These are phyloP conservation scores for Microcebus griseorufus DNA, from an alignment of 2,113 vertebrate genomes.

Conservation along the genomic window DNA sequence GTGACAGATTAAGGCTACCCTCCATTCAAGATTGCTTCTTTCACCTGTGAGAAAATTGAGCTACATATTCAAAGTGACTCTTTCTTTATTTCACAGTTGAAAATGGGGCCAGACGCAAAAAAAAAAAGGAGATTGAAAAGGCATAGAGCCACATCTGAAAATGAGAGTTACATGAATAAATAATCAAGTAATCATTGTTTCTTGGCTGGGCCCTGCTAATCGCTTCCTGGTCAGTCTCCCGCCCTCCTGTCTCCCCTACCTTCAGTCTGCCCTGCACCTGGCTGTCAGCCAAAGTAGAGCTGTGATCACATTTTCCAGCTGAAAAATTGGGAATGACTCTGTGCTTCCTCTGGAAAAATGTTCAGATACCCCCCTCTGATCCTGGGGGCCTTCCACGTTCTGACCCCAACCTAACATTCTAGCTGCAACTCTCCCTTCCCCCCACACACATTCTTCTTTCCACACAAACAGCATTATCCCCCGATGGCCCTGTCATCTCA, in stretches of 20 bases:
- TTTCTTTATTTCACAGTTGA: constrained; percentile 16
- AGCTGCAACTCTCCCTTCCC: neutral
- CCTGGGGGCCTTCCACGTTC: neutral
- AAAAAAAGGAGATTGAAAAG: neutral
- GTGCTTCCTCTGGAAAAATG: neutral
- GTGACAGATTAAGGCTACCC: constrained; percentile 16
- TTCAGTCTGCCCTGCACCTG: neutral
- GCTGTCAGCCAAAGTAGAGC: neutral
- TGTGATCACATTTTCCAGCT: neutral
- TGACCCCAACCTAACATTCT: neutral
- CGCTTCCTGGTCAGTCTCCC: neutral
- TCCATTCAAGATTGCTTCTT: neutral
- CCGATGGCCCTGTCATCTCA: no score
- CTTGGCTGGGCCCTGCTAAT: neutral
- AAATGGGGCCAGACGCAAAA: constrained; percentile 30
- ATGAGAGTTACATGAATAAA: neutral
- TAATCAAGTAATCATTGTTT: constrained; percentile 4
- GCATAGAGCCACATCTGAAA: neutral
- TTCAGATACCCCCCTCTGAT: neutral
- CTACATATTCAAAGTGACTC: constrained; percentile 10
- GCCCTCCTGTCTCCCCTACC: neutral
- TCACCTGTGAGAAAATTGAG: constrained; percentile 49
- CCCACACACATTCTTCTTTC: neutral
- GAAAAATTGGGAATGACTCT: neutral
- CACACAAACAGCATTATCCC: neutral